phyloP scores from a whole-genome alignment of 2,113 vertebrate genomes.

The Arvicanthis niloticus region DNA sequence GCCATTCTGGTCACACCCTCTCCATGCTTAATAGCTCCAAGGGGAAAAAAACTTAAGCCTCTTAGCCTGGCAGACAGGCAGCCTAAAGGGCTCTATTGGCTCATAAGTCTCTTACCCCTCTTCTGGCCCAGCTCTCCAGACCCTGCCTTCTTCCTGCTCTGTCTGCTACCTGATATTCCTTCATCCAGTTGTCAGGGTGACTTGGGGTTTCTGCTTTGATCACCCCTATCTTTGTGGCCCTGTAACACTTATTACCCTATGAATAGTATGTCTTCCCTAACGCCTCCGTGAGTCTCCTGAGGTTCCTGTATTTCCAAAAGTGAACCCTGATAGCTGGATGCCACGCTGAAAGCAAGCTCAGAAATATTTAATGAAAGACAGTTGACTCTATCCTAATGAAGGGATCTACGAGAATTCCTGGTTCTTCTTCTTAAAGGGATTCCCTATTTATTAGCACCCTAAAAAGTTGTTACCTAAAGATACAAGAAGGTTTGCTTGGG shows the following conservation, averaged over 20 bases:
- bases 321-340: background rate
- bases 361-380: background rate
- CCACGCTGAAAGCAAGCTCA: background rate
- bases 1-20: background rate
- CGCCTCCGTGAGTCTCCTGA: background rate
- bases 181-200: background rate
- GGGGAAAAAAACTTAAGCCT: background rate
- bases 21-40: constrained; percentile 4
- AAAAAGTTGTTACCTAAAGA: background rate
- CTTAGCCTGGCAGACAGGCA: background rate
- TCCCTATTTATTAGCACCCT: background rate
- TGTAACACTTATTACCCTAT: background rate
- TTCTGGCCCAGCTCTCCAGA: background rate
- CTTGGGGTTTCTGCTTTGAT: background rate
- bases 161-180: background rate
- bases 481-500: background rate
- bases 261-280: background rate
- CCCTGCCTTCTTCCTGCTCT: background rate
- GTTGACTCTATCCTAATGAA: background rate
- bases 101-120: background rate
- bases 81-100: background rate
- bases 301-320: background rate
- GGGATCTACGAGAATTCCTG: background rate
- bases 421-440: constrained; percentile 60
- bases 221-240: background rate